Base-by-base conservation (phyloP, 1,140 invertebrate species). In the Aphelenchoides besseyi region DNA sequence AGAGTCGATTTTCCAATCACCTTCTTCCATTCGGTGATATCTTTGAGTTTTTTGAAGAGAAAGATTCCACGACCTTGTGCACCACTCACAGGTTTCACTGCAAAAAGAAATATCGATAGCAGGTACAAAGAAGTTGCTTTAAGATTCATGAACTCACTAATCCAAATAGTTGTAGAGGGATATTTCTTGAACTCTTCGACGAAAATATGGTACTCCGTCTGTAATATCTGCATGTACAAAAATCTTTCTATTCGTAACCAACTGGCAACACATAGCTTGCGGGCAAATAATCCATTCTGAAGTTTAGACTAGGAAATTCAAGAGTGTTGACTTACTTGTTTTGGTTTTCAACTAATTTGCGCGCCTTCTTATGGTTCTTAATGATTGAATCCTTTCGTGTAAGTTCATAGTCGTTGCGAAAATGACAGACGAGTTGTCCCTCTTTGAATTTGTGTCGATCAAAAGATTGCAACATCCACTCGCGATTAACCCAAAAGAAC, bases 1-100 rank as follows among this genome's bases (percentile, higher is more conserved):
- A 59, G 55, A 8, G 23, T 8, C 23, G 12, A 48, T 12, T 48
- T 23, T 23, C 55, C 23, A 23, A 5, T 59, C 55, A 86, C 86
- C 83, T 87, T 87, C 77, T 87, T 87, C 87, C 87, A 88, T 74
- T 87, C 87, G n/a, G 82, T 86, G 48, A 88, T 88, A 68, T 88
- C 87, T 76, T 87, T 87, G 1, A 88, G 75, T 73, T 85, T 85
- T 35, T 84, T 75, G 71, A 88, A 88, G 8, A 88, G 77, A 78
- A 88, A 88, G 16, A 88, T 88, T 16, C 87, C 87, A 63, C 83
- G 83, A 23, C 87, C 87, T 74, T 88, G 87, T 26, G 87, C 85
- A 32, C 85, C 86, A 12, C 85, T 86, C 1, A 86, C 87, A 16
- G 87, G 87, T 70, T 88, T 88, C 87, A 87, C 87, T n/a, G n/a